These are phyloP conservation scores for Calcarius ornatus DNA, from an alignment of 2,113 vertebrate genomes.

Conservation along the genomic window DNA sequence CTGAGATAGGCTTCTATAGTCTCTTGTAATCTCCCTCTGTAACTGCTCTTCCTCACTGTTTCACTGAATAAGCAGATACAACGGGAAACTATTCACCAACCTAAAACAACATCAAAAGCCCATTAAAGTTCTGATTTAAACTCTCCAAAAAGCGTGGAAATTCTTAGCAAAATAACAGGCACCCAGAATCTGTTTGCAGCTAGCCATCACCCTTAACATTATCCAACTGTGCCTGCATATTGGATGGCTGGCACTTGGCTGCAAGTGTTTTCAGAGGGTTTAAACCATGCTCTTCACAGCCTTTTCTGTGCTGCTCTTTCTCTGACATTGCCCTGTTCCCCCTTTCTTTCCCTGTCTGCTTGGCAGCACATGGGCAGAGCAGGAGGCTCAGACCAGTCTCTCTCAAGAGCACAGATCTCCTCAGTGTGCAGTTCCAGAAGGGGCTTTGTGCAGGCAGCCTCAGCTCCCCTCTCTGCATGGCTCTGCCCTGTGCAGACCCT, in stretches of 20 bases:
- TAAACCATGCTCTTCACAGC: not conserved
- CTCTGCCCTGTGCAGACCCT: not conserved
- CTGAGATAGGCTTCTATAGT: constrained; percentile 65
- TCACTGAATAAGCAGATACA: constrained; percentile 71
- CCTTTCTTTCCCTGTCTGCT: not conserved
- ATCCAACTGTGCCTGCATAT: constrained; percentile 26
- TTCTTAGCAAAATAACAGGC: constrained; percentile 22
- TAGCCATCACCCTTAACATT: constrained; percentile 36
- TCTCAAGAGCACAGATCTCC: not conserved
- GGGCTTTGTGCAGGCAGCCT: not conserved
- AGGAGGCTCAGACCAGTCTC: not conserved
- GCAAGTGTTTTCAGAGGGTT: not conserved
- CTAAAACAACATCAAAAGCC: constrained; percentile 64
- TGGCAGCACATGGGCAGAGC: not conserved
- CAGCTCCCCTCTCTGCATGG: not conserved
- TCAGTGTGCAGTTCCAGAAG: too few species aligned
- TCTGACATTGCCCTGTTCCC: not conserved
- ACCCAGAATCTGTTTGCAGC: constrained; percentile 20
- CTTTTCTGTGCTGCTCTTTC: not conserved
- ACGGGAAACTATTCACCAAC: constrained; percentile 61
- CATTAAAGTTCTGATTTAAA: constrained; percentile 67
- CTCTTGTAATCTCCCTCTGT: constrained; percentile 62
- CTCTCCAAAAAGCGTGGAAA: constrained; percentile 45
- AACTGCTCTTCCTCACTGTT: constrained; percentile 51
- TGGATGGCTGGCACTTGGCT: not conserved